A percentile compares a stretch with the other conserved stretches of the same genome.
Conservation (phyloP, 2,113 vertebrate species). For the Cyanocitta stelleri region DNA sequence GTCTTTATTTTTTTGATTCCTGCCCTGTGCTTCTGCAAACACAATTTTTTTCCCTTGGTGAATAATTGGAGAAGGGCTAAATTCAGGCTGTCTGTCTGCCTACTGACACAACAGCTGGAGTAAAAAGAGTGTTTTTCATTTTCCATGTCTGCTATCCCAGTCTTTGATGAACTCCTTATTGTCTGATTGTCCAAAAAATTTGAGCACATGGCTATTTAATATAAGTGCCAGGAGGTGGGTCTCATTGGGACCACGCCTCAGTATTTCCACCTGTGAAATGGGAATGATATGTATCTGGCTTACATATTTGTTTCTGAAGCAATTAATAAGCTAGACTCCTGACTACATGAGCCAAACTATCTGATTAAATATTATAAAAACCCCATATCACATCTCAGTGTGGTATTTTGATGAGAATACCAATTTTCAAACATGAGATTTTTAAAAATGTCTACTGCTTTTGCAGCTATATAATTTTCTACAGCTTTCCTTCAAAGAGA, state of each 20-base stretch:
- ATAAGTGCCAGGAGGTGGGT: not conserved
- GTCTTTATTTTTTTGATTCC: not conserved
- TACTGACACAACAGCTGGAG: not conserved
- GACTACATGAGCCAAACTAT: not conserved
- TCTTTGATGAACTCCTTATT: not conserved
- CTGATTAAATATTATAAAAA: not conserved
- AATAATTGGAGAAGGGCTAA: not conserved
- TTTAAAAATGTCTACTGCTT: not conserved
- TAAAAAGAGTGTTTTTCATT: not conserved
- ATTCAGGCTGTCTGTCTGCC: not conserved
- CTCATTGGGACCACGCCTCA: not conserved
- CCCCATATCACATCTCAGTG: not conserved
- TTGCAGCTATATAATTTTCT: not conserved
- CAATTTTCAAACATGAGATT: not conserved
- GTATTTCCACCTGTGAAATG: conserved; percentile 1
- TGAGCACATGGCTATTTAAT: not conserved
- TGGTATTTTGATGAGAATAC: not conserved
- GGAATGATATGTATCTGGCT: not conserved
- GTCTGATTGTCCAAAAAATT: not conserved
- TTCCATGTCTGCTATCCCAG: not conserved
- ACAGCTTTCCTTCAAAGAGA: not conserved
- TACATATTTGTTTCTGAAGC: not conserved
- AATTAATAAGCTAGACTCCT: not conserved
- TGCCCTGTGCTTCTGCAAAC: not conserved
- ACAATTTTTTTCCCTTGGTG: not conserved